Percentiles rank a stretch among this genome's conserved stretches.
These are phyloP conservation scores for Lophochroa leadbeateri DNA, from an alignment of 2,113 vertebrate species.

Conservation along the genomic window DNA sequence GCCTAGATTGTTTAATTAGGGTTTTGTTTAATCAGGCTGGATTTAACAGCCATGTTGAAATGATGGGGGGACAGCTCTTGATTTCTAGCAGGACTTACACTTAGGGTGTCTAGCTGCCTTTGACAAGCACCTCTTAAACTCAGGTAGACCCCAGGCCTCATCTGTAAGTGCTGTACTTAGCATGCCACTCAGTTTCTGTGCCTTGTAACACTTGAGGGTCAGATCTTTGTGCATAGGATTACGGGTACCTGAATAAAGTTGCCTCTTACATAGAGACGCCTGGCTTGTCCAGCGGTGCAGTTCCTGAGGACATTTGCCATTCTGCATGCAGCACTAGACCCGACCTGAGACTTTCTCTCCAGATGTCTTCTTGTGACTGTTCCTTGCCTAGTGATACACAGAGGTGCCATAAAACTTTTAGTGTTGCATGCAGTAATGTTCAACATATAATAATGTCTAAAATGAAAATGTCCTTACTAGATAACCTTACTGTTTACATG, in stretches of 20 bases:
- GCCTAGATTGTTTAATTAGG: background rate
- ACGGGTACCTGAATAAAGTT: background rate
- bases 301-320: background rate
- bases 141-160: background rate
- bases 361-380: accelerated
- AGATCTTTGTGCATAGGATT: background rate
- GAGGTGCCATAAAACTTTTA: background rate
- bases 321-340: background rate
- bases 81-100: background rate
- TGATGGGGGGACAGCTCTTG: background rate
- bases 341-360: background rate
- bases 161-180: background rate
- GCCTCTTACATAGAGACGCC: background rate
- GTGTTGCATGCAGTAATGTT: background rate
- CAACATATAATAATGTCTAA: background rate
- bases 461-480: background rate
- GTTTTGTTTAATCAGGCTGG: background rate
- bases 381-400: background rate
- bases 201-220: background rate
- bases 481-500: constrained; percentile 6
- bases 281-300: background rate
- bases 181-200: background rate
- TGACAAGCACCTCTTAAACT: background rate
- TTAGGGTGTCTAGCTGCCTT: background rate
- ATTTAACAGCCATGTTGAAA: background rate